These are phyloP conservation scores for Canis aureus DNA, from an alignment of 2,113 vertebrate species.

Conservation along the genomic window DNA sequence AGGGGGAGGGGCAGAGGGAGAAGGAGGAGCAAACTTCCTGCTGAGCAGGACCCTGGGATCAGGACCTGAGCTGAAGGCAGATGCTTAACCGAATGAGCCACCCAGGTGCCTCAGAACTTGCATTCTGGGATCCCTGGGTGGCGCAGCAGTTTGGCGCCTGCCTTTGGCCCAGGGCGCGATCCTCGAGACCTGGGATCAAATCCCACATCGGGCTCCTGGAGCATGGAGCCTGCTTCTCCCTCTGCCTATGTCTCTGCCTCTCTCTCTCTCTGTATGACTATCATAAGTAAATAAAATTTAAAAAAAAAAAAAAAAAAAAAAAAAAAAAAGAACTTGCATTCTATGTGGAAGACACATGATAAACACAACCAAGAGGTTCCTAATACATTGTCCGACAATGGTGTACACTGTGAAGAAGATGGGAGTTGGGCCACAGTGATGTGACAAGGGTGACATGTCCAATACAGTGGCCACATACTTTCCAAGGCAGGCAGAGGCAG, in stretches of 20 bases:
- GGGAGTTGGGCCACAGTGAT: no score
- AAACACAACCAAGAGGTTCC: neutral
- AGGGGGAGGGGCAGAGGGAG: neutral
- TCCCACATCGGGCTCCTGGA: no score
- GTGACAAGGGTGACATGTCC: neutral
- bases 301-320: no score
- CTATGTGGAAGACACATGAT: neutral
- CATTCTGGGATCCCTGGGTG: no score
- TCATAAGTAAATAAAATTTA: no score
- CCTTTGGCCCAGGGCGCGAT: no score
- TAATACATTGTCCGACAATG: accelerated
- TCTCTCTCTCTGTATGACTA: no score
- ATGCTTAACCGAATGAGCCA: neutral
- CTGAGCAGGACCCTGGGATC: neutral
- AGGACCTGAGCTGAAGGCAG: neutral
- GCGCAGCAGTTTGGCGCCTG: no score
- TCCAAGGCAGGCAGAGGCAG: neutral
- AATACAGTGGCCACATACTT: neutral
- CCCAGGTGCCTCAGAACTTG: neutral
- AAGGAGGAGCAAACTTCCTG: neutral
- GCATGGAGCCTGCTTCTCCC: no score
- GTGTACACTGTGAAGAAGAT: neutral
- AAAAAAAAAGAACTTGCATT: neutral
- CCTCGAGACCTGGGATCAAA: no score
- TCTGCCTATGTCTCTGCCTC: no score